Conservation (phyloP, 2,113 vertebrate genomes). For the Nibea coibor region DNA sequence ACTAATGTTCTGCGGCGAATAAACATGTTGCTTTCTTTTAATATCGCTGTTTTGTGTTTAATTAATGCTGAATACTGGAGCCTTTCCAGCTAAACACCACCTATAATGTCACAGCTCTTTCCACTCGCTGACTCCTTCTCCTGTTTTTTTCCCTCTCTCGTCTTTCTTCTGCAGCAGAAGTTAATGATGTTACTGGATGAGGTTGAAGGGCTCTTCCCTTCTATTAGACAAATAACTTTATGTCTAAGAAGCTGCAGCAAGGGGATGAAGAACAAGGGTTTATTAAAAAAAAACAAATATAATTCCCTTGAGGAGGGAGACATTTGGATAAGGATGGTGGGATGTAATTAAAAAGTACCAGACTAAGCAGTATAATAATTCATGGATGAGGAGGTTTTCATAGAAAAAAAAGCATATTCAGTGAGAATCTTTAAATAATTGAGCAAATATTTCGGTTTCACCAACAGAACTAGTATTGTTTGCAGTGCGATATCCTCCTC, state of each 20-base stretch:
- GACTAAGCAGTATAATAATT: conserved; percentile 24
- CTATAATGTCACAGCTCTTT: neutral
- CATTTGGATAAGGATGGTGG: conserved; percentile 18
- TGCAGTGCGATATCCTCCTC: neutral
- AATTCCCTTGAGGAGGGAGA: conserved; percentile 4
- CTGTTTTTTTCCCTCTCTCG: too few species aligned
- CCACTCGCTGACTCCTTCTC: neutral
- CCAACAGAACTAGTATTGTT: neutral
- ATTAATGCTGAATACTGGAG: neutral
- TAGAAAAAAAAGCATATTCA: conserved; percentile 11
- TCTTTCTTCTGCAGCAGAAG: conserved; percentile 1
- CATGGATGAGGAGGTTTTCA: conserved; percentile 6
- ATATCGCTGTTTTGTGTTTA: neutral
- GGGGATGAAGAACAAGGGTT: conserved; percentile 1
- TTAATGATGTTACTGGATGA: neutral
- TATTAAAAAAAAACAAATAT: conserved; percentile 23
- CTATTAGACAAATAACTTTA: conserved; percentile 8
- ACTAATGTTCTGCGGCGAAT: neutral
- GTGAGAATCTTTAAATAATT: conserved; percentile 28
- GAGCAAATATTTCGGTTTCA: neutral
- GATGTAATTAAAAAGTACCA: conserved; percentile 43
- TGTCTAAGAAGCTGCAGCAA: conserved; percentile 1
- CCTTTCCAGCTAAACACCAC: neutral
- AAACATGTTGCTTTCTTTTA: neutral
- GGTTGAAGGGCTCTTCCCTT: neutral